Conservation (phyloP, 35 echinoderm and acorn worm species). For the Strongylocentrotus purpuratus region DNA sequence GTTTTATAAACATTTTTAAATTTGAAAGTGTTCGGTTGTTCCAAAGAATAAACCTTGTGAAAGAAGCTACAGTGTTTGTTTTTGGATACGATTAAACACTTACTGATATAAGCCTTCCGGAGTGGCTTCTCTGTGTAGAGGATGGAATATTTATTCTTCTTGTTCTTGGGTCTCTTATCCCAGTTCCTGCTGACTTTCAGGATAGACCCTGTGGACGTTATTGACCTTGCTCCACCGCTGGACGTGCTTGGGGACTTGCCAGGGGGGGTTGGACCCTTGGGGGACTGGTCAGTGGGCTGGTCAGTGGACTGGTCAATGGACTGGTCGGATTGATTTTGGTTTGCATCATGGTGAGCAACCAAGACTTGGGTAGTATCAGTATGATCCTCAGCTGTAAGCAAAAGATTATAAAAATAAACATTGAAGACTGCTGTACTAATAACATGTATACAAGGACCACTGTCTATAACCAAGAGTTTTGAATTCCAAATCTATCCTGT, state of each 20-base stretch:
- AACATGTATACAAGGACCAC: too few relatives aligned
- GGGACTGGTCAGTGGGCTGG: not conserved
- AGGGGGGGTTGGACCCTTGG: not conserved
- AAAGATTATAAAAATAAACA: too few relatives aligned
- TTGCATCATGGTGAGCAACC: not conserved
- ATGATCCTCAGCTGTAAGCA: not conserved
- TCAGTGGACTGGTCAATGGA: too few relatives aligned
- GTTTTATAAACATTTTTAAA: too few relatives aligned
- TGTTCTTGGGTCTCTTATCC: not conserved
- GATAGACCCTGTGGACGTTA: slow-evolving; percentile 18
- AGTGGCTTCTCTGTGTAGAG: slow-evolving; percentile 50
- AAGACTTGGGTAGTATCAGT: too few relatives aligned
- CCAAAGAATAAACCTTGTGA: too few relatives aligned
- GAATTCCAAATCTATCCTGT: too few relatives aligned
- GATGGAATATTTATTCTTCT: slow-evolving; percentile 49
- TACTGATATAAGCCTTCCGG: slow-evolving; percentile 63
- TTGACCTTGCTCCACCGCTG: not conserved
- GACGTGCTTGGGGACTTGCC: not conserved
- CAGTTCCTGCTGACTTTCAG: not conserved
- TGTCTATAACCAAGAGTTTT: too few relatives aligned
- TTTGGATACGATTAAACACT: slow-evolving; percentile 35
- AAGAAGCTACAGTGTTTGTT: not conserved
- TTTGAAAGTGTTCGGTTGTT: too few relatives aligned
- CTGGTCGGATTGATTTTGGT: not conserved
- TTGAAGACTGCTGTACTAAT: too few relatives aligned